phyloP scores from a whole-genome alignment of 2,888 invertebrate species.

The Zaprionus obscuricornis region DNA sequence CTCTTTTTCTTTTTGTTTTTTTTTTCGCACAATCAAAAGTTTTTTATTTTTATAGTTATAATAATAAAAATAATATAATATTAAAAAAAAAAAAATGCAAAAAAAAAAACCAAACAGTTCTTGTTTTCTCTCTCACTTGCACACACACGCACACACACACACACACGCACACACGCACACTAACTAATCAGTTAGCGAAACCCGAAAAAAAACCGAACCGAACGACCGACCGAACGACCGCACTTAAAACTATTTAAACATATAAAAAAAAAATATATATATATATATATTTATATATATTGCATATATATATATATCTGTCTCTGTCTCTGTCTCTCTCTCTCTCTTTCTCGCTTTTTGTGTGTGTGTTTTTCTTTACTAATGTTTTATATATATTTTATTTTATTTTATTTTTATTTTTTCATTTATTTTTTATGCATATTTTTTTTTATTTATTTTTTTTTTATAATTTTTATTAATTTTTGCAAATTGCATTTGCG shows the following conservation, averaged over 20 bases:
- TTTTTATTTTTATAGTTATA: conserved; percentile 15
- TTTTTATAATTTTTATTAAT: neutral
- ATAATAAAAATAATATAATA: conserved; percentile 19
- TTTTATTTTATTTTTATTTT: neutral
- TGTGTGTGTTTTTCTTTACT: neutral
- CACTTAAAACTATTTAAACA: conserved; percentile 40
- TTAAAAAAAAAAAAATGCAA: conserved; percentile 15
- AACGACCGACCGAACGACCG: conserved; percentile 67
- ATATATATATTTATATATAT: neutral
- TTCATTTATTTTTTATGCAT: neutral
- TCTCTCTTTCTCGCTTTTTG: too few relatives aligned
- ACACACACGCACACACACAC: conserved; percentile 8
- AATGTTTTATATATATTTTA: too few relatives aligned
- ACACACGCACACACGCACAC: conserved; percentile 19
- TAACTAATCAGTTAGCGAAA: conserved; percentile 37
- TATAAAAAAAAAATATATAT: conserved; percentile 34
- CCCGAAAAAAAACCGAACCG: conserved; percentile 46
- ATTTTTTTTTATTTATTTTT: conserved; percentile 5
- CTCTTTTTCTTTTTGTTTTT: neutral
- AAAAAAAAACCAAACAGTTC: conserved; percentile 1
- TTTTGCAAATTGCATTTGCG: neutral
- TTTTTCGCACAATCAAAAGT: conserved; percentile 22
- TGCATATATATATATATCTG: too few relatives aligned
- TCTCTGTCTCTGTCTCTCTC: too few relatives aligned
- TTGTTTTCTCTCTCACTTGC: too few relatives aligned